phyloP scores from a whole-genome alignment of 2,888 invertebrate genomes.

The Eucera pruinosa region DNA sequence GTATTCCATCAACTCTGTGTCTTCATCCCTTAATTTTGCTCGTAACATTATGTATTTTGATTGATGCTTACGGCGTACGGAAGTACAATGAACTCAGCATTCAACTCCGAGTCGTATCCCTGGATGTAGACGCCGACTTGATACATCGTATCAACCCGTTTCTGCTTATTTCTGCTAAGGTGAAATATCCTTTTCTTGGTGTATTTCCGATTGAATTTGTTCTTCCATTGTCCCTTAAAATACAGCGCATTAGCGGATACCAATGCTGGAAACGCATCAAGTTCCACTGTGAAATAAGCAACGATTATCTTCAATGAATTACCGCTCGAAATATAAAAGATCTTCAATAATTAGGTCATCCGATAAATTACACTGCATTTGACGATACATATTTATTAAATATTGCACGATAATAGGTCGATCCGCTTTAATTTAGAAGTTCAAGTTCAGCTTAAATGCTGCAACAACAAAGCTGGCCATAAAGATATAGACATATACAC shows the following conservation, averaged over 20 bases:
- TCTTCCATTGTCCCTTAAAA: conserved; percentile 92
- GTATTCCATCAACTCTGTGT: too few relatives aligned
- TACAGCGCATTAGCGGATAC: conserved; percentile 94
- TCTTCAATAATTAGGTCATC: too few relatives aligned
- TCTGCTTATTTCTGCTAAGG: conserved; percentile 85
- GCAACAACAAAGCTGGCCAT: too few relatives aligned
- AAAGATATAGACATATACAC: too few relatives aligned
- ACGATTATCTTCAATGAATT: too few relatives aligned
- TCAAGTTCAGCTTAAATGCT: too few relatives aligned
- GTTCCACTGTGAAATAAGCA: conserved; percentile 81
- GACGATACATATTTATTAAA: too few relatives aligned
- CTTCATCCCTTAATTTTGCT: too few relatives aligned
- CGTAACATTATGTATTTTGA: not conserved
- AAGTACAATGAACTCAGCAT: conserved; percentile 89
- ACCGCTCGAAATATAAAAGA: too few relatives aligned
- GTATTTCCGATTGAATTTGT: conserved; percentile 86
- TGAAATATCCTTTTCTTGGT: conserved; percentile 89
- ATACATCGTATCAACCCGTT: conserved; percentile 91
- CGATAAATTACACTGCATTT: too few relatives aligned
- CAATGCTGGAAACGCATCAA: conserved; percentile 87
- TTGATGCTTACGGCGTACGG: conserved; percentile 86
- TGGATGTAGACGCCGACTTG: conserved; percentile 85
- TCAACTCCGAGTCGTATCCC: conserved; percentile 85
- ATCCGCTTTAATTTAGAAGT: too few relatives aligned
- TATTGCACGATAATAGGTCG: too few relatives aligned